Evolutionary conservation across 2,888 invertebrate genomes (phyloP).

Genomic region (Lomographa bimaculata): DNA sequence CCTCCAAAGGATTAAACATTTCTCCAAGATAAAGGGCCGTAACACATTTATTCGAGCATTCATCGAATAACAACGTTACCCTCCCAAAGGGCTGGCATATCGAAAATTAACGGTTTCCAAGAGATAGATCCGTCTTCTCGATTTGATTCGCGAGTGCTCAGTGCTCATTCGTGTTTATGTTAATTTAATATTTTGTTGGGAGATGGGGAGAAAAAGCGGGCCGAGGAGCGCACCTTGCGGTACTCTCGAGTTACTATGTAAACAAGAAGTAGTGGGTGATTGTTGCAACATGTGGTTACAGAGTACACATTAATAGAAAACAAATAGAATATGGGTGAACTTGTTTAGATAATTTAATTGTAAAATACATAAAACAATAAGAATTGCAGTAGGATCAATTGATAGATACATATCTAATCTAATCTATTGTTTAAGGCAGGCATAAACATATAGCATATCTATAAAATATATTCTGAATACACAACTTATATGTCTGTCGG

Average conservation of each 20-base stretch:
- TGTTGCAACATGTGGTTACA: too few species aligned
- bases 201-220: slow-evolving; percentile 29
- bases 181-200: slow-evolving; percentile 71
- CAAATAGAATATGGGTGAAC: too few species aligned
- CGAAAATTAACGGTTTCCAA: slow-evolving; percentile 74
- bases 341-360: too few species aligned
- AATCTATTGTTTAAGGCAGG: too few species aligned
- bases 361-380: too few species aligned
- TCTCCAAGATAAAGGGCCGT: slow-evolving; percentile 47
- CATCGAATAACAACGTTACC: slow-evolving; percentile 50
- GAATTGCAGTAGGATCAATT: too few species aligned
- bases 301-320: too few species aligned
- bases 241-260: slow-evolving; percentile 22
- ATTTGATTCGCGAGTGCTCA: slow-evolving; percentile 64
- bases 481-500: too few species aligned
- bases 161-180: slow-evolving; percentile 66
- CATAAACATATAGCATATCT: too few species aligned
- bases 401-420: too few species aligned
- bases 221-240: slow-evolving; percentile 28
- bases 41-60: slow-evolving; percentile 62
- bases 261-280: slow-evolving; percentile 18
- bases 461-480: too few species aligned
- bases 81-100: slow-evolving; percentile 31
- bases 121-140: slow-evolving; percentile 69
- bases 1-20: slow-evolving; percentile 36